Base-by-base conservation (phyloP, 2,797 vertebrate genomes). In the Acanthurus tractus region DNA sequence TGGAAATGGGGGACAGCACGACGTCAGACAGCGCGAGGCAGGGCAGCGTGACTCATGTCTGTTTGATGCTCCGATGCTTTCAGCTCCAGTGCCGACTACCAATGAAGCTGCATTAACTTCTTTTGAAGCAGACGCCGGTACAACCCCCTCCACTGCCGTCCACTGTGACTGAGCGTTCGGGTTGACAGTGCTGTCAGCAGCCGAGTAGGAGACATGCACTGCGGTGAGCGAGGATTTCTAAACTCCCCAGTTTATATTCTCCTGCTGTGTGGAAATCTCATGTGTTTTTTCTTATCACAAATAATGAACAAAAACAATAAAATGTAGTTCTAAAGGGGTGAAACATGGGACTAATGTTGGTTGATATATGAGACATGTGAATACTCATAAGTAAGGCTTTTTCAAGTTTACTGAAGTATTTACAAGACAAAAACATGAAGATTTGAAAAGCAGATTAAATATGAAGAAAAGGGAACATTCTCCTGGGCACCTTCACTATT, bases 161-260 rank as follows among this genome's bases (percentile, higher is more conserved):
- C 46, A 10, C 23, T 25, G 61, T 42, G 55, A 63, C 52, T 9
- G 58, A 71, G 36, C 4, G 76, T 55, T 49, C 1, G 29, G 3
- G 56, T 6, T 78, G 69, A 67, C 63, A 67, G 52, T 10, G 29
- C 79, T 59, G 67, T 53, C 55, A 55, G 62, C 42, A 46, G 55
- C 23, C 44, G 3, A 3, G 17, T 50, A 29, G 40, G 44, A 50
- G 13, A 66, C 55, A 34, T 1, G 10, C 17, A 8, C 15, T 1
- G 50, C 23, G 48, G 46, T 40, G 46, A 1, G 9, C n/a, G 18
- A 9, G 45, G 54, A 64, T 67, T 63, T 68, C 11, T 29, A 34
- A 18, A 58, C 23, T 44, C 10, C 8, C 18, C 23, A 38, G 38
- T 62, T 53, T 3, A 38, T 40, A 53, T 42, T 42, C 20, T 23